Evolutionary conservation across 2,797 vertebrate genomes (phyloP), one percentile per base, ranked within the genome.

Genomic region (Takifugu ocellatus): DNA sequence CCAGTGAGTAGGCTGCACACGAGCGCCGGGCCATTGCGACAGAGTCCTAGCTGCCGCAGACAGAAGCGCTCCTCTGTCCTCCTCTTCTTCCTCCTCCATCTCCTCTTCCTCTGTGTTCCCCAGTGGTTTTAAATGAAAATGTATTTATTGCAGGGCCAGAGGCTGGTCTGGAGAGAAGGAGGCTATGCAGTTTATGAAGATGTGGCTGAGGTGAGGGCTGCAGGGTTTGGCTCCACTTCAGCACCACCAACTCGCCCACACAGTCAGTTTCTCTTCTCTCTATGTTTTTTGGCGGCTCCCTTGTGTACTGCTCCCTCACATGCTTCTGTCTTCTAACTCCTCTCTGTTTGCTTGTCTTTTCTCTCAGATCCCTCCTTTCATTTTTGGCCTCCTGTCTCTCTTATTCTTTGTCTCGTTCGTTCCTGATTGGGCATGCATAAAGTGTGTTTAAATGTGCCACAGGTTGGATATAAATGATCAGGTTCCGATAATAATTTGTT

Each of bases 141-240:
- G 78, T 86, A 89, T 91, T 88, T 89, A 89, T 77, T 87, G 82
- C 85, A 84, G 57, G 68, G 65, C 86, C 68, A 66, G 75, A 64
- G 86, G 79, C 82, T 76, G 67, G 70, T 72, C 72, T 66, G 64
- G 54, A 51, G 56, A 81, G 75, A 68, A 70, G 62, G 77, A 74
- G 74, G 66, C 27, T 12, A 75, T 74, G 73, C 68, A 80, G 81
- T 77, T 82, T 74, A 81, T 79, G 79, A 84, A 82, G 85, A 87
- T 82, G 69, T 68, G 76, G 66, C 62, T 74, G 77, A 83, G 81
- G 77, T 87, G 70, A 78, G 58, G 59, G 75, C 83, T 25, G 68
- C 72, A 66, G 81, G 84, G 74, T 63, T 83, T 87, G 84, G 83
- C 85, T 84, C 56, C 60, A 83, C 66, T 82, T 84, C 79, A 82